Percentiles rank a stretch among this genome's conserved stretches.
Evolutionary conservation across 2,113 vertebrate genomes (phyloP).

Genomic region (Istiophorus platypterus): DNA sequence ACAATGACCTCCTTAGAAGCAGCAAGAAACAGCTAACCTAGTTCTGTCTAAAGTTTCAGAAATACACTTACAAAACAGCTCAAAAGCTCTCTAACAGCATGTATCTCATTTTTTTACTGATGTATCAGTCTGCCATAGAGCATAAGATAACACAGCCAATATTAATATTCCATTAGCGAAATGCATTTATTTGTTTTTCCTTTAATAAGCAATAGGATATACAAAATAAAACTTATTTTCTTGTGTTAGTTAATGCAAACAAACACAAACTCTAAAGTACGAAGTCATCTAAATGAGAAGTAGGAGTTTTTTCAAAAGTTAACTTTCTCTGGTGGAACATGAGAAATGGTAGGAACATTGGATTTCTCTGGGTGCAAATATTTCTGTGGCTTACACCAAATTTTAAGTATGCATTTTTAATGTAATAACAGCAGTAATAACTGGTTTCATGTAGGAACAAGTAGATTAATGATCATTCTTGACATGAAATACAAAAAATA

Average conservation of each 20-base stretch:
- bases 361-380: neutral
- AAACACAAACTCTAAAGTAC: neutral
- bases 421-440: too few relatives aligned
- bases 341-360: neutral
- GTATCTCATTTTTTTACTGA: too few relatives aligned
- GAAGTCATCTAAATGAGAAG: neutral
- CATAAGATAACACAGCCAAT: neutral
- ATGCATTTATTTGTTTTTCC: conserved; percentile 8
- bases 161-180: conserved; percentile 3
- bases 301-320: neutral
- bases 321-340: neutral
- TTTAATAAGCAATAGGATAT: neutral
- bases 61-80: too few relatives aligned
- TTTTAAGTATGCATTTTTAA: conserved; percentile 5
- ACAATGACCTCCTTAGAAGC: too few relatives aligned
- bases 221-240: neutral
- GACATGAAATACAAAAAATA: neutral
- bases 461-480: neutral
- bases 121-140: neutral
- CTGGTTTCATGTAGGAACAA: neutral
- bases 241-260: neutral
- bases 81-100: too few relatives aligned
- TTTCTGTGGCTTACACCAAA: neutral
- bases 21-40: too few relatives aligned
- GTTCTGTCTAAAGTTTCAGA: too few relatives aligned